Evolutionary conservation across 2,797 vertebrate genomes (phyloP), one percentile per base, ranked within the genome.

Genomic region (Scolopax rusticola): DNA sequence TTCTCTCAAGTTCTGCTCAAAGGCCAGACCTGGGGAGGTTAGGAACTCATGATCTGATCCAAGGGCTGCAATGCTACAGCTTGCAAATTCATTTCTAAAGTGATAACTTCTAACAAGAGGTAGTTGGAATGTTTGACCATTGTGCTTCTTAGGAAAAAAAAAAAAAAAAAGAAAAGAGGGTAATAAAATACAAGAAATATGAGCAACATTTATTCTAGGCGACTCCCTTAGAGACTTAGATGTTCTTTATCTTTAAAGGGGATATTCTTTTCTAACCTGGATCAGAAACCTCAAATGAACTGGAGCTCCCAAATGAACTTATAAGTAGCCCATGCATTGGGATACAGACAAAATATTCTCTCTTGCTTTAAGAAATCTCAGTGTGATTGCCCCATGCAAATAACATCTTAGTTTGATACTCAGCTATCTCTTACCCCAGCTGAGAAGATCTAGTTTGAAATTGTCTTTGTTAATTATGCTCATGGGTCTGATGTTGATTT

Each of bases 61-160:
- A 97, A 97, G 97, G 95, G 98, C 95, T 97, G 92, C 97, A 98
- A 92, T 89, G 97, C 96, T 98, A 97, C 85, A 96, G 97, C 97
- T 98, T 98, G 97, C 94, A 98, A 97, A 98, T 97, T 95, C 74
- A 2, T 97, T 96, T 97, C 92, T 95, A 87, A 97, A 97, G 94
- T 71, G 41, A 8, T 91, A 89, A 96, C 94, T 97, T 97, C 97
- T 97, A 97, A 98, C 61, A 56, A 97, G 96, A 95, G 11, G 63
- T 82, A 96, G 89, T 97, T 91, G 95, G 89, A 84, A 84, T 14
- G 5, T 96, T 94, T 95, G 67, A 94, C 86, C 71, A 95, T 80
- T 36, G 45, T 68, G 41, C 59, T 74, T 30, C 63, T 94, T 90
- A 54, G 25, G 5, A 2, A 11, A 38, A 11, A 48, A 41, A 20